Base-by-base conservation (phyloP, 2,797 vertebrate genomes). In the Poeciliopsis paucimaculata region DNA sequence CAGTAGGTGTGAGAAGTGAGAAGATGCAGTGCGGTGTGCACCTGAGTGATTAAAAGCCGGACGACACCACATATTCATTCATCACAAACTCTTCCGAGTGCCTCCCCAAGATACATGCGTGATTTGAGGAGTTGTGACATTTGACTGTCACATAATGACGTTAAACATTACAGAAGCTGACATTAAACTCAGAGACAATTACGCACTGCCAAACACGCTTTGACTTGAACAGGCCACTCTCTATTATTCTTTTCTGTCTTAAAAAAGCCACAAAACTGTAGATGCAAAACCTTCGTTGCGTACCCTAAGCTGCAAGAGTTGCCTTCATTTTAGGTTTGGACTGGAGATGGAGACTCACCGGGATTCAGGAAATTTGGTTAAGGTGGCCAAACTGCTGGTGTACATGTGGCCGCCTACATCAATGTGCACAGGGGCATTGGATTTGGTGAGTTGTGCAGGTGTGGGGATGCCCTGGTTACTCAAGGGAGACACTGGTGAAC, bases 371-470 rank as follows among this genome's bases (percentile, higher is more conserved):
- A 97, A 99, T 95, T 99, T 99, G 86, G 98, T 99, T 92, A 99
- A 95, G 64, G 98, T 99, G 84, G 98, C 98, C 96, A 99, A 94
- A 91, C 98, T 99, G 96, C 98, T 99, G 96, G 98, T 99, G 87
- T 99, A 99, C 98, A 99, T 99, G 95, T 99, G 98, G 82, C 98
- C 98, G 79, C 98, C 98, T 93, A 99, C 98, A n/a, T 99, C 98
- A 78, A 99, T 99, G 95, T 99, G 98, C 94, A 99, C 98, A 2
- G 98, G 98, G 16, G 98, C 98, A 78, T 99, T 99, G 96, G 97
- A 99, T 92, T 99, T 98, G 91, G 98, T 99, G 96, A 99, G 97
- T 89, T 99, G 98, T 84, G 98, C 98, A 88, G 98, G 96, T 84
- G 98, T 97, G 81, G 98, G 98, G 92, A 99, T 99, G 94, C 98